These are phyloP conservation scores for Cinclus cinclus DNA, from an alignment of 2,113 vertebrate genomes.

Conservation along the genomic window DNA sequence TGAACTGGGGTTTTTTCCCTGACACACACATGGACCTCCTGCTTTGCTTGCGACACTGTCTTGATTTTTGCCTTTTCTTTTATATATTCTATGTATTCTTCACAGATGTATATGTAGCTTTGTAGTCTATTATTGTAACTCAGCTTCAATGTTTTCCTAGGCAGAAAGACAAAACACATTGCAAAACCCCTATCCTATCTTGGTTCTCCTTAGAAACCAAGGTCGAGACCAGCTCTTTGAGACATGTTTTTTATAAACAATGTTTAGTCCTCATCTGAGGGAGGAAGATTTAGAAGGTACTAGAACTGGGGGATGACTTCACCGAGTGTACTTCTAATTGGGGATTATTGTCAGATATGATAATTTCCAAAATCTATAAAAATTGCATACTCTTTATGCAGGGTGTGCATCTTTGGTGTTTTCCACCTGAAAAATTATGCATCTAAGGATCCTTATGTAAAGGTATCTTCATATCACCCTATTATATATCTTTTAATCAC, in stretches of 20 bases:
- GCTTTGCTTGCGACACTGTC: not conserved
- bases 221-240: not conserved
- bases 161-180: not conserved
- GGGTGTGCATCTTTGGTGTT: not conserved
- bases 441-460: not conserved
- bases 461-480: not conserved
- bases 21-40: rapidly evolving
- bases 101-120: not conserved
- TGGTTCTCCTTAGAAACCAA: not conserved
- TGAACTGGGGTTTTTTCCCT: too few relatives aligned
- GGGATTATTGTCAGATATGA: not conserved
- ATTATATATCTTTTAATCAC: not conserved
- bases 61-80: not conserved
- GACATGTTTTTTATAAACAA: not conserved
- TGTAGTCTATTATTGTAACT: not conserved
- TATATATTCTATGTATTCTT: not conserved
- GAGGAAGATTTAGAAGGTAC: not conserved
- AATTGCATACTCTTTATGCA: not conserved
- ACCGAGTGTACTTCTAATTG: rapidly evolving
- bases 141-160: not conserved
- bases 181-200: not conserved
- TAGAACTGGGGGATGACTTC: not conserved
- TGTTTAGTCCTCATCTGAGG: not conserved
- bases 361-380: not conserved
- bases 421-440: not conserved